Percentiles rank a stretch among this genome's conserved stretches.
Conservation (phyloP, 2,888 invertebrate species). For the Hanleya hanleyi region DNA sequence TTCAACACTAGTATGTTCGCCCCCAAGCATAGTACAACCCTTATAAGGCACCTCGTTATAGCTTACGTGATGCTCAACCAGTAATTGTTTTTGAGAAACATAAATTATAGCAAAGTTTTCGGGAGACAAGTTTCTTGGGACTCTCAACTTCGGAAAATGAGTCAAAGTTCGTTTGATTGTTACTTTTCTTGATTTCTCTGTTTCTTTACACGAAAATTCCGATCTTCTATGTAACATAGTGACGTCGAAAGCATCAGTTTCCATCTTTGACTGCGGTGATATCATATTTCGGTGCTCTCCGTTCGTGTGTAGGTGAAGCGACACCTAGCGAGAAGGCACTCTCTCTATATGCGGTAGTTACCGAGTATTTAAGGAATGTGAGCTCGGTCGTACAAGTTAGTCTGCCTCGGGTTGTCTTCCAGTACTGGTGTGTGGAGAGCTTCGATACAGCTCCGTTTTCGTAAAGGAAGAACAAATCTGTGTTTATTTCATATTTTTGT, state of each 20-base stretch:
- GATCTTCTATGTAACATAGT: background rate
- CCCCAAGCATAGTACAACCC: background rate
- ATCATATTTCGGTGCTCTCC: background rate
- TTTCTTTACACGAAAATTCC: background rate
- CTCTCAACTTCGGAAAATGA: background rate
- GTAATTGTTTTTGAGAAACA: background rate
- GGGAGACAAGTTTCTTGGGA: background rate
- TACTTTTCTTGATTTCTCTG: background rate
- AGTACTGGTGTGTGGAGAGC: background rate
- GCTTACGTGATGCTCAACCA: background rate
- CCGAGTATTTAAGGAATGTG: conserved; percentile 61
- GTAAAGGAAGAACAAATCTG: background rate
- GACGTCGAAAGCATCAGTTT: background rate
- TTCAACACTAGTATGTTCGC: background rate
- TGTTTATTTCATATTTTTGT: background rate
- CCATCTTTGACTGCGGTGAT: background rate
- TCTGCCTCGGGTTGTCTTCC: conserved; percentile 31
- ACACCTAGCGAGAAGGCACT: background rate
- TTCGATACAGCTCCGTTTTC: background rate
- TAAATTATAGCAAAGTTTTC: background rate
- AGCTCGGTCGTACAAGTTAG: conserved; percentile 55
- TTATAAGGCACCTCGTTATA: background rate
- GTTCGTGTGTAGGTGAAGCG: background rate
- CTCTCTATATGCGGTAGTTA: background rate
- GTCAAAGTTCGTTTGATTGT: background rate